Evolutionary conservation across 2,113 vertebrate species (phyloP).

Genomic region (Silurus glanis): DNA sequence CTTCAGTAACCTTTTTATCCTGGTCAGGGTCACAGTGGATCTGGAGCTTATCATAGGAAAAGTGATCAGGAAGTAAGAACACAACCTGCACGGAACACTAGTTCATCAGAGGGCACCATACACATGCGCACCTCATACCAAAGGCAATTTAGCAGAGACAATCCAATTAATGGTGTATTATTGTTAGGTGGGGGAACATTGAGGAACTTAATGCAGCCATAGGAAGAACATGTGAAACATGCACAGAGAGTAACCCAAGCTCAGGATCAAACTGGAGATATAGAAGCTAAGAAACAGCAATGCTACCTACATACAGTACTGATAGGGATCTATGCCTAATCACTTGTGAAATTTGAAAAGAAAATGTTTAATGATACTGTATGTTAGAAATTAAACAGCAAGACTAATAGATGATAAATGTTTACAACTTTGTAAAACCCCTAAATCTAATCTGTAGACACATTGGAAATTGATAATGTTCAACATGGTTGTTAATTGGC

Average conservation of each 20-base stretch:
- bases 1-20: not conserved
- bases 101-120: not conserved
- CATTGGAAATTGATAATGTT: not conserved
- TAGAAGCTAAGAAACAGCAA: not conserved
- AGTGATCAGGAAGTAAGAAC: not conserved
- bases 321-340: not conserved
- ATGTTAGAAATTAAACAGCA: not conserved
- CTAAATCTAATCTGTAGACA: not conserved
- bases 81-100: not conserved
- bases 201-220: not conserved
- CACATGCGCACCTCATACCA: not conserved
- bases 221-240: not conserved
- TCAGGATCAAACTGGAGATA: not conserved
- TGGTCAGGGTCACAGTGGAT: not conserved
- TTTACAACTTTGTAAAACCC: not conserved
- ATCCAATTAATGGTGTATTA: not conserved
- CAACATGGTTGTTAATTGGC: constrained; percentile 14
- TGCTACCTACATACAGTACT: not conserved
- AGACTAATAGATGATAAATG: not conserved
- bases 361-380: not conserved
- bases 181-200: not conserved
- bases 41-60: not conserved
- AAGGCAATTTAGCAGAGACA: not conserved
- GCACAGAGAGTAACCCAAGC: not conserved
- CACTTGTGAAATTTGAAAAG: not conserved